These are phyloP conservation scores for Drosophila formosana DNA, from an alignment of 2,888 invertebrate genomes.

Conservation along the genomic window DNA sequence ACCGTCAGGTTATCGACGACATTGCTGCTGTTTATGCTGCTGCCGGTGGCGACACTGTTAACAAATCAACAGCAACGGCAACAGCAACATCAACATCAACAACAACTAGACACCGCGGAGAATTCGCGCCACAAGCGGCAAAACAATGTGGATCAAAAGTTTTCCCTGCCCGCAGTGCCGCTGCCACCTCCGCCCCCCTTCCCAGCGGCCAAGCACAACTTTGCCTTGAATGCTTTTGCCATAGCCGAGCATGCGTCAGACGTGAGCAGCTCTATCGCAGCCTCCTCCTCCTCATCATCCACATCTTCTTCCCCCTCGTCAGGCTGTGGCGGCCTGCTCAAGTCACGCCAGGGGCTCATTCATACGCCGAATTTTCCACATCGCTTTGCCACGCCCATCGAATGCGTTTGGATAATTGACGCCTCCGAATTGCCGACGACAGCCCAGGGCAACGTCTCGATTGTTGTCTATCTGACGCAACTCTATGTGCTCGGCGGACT, in stretches of 20 bases:
- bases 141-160: slow-evolving; percentile 66
- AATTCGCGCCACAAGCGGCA: slow-evolving; percentile 45
- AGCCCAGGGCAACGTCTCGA: slow-evolving; percentile 87
- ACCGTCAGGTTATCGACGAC: slow-evolving; percentile 57
- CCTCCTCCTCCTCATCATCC: slow-evolving; percentile 8
- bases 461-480: slow-evolving; percentile 95
- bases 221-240: slow-evolving; percentile 72
- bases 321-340: slow-evolving; percentile 89
- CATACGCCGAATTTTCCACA: slow-evolving; percentile 94
- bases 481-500: slow-evolving; percentile 93
- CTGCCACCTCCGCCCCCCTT: slow-evolving; percentile 80
- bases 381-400: slow-evolving; percentile 92
- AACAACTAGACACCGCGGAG: slow-evolving; percentile 14
- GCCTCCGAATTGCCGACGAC: slow-evolving; percentile 88
- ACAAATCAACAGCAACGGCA: slow-evolving; percentile 33
- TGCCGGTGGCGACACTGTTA: slow-evolving; percentile 51
- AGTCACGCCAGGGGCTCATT: slow-evolving; percentile 89
- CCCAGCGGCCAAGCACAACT: slow-evolving; percentile 67
- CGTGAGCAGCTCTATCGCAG: slow-evolving; percentile 6
- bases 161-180: slow-evolving; percentile 79
- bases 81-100: slow-evolving; percentile 18
- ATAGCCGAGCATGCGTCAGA: slow-evolving; percentile 40
- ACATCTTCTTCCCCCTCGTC: slow-evolving; percentile 25
- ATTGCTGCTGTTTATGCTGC: slow-evolving; percentile 61
- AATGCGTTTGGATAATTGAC: slow-evolving; percentile 95